Base-by-base conservation (phyloP, 2,113 vertebrate genomes). In the Lagopus leucura region DNA sequence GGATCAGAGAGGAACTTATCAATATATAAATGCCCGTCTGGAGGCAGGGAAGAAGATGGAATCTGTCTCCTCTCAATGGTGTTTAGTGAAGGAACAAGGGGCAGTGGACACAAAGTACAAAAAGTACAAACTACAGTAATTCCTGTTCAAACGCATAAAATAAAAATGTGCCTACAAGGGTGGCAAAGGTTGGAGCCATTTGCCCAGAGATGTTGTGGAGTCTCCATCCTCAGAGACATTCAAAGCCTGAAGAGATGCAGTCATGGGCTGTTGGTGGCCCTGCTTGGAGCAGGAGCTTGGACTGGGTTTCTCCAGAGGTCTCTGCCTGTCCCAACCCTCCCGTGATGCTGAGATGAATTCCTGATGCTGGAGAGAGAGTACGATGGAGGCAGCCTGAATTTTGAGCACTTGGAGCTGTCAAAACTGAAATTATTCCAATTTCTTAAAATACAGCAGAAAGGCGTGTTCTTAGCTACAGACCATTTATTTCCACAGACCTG, bases 201-300 rank as follows among this genome's bases (percentile, higher is more conserved):
- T 77, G 18, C 27, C 60, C 73, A 55, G 70, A 22, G 38, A n/a
- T 5, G 3, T 2, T 50, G 13, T 27, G 50, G 61, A 45, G 24
- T 55, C 17, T n/a, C 30, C 24, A 14, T 30, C 34, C 48, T 18
- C 16, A 27, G 14, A 18, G 34, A 34, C 4, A 3, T 45, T 21
- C 55, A 27, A 11, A 67, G 21, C 1, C 1, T 0, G 0, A 30
- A 6, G 13, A 28, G 52, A 16, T 10, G 1, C 2, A 10, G 67
- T 48, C 69, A 67, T 65, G 48, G 36, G 61, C 61, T 40, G 61
- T 12, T 24, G 20, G 11, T 71, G 45, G n/a, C 45, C 18, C 65
- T 60, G n/a, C n/a, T 7, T 18, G 2, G 30, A 71, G 67, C 65
- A 34, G 13, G 1, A 8, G 11, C 8, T 24, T 67, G 70, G 34